Evolutionary conservation across 2,113 vertebrate genomes (phyloP), one percentile per base, ranked within the genome.

Genomic region (Tylochromis polylepis): DNA sequence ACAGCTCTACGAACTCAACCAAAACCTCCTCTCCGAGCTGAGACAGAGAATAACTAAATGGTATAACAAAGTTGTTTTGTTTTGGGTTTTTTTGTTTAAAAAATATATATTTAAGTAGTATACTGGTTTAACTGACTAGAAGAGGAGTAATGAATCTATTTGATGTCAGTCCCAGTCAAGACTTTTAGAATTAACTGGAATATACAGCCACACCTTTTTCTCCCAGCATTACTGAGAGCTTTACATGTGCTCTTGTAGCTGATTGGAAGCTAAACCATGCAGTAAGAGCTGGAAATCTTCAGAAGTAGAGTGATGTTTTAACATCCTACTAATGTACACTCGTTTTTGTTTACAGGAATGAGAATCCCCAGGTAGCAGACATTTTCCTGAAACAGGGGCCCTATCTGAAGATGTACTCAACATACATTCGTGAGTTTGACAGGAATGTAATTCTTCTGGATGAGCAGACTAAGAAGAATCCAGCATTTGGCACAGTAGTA

Each of bases 321-420:
- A 43, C 36, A 41, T n/a, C 20, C 11, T 38, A 22, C 31, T 65
- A 38, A 65, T 72, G 18, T 15, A 31, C 31, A 65, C 88, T 65
- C 16, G 2, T 77, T 88, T 12, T 11, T 79, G n/a, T 85, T 8
- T 34, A 41, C 85, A 99, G 98, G 99, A 96, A 96, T 0, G 97
- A 98, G 16, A 96, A 97, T 87, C 95, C 97, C 65, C 96, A 96
- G 94, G 96, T 99, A 58, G 97, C 98, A 41, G 98, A 99, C 89
- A 98, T 99, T 89, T 99, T 99, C 96, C 95, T 99, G 90, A 98
- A 98, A 93, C 99, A 98, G 85, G 98, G 99, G 20, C 98, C 98
- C 1, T 99, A 98, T 90, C 94, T 99, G 77, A 99, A 99, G 94
- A 99, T 99, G 99, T 99, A 99, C 95, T 99, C 98, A 51, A 98